A percentile compares a stretch with the other conserved stretches of the same genome.
Conservation (phyloP, 1,140 invertebrate genomes). For the fruit fly (Drosophila melanogaster) region DNA sequence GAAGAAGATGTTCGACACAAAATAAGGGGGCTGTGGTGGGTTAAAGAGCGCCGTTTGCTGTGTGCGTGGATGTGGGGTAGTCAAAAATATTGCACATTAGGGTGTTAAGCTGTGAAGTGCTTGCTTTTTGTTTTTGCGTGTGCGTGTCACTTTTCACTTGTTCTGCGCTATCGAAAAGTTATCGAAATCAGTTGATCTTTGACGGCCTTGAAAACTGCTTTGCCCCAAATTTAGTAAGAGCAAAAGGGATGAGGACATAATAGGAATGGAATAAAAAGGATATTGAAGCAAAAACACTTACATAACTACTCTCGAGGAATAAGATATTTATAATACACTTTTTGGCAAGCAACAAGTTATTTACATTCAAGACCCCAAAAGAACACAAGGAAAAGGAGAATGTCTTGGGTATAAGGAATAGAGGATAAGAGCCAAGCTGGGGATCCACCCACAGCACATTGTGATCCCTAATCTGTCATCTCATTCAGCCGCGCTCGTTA, state of each 20-base stretch:
- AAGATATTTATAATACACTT: background rate
- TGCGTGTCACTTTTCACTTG: constrained; percentile 13
- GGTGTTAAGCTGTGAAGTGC: constrained; percentile 84
- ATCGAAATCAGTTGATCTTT: constrained; percentile 49
- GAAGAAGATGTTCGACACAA: constrained; percentile 49
- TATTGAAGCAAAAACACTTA: background rate
- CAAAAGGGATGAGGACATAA: background rate
- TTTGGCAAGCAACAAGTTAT: constrained; percentile 2
- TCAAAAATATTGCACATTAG: constrained; percentile 81
- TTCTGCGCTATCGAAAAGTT: constrained; percentile 35
- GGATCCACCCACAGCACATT: constrained; percentile 18
- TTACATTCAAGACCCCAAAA: background rate
- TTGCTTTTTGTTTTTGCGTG: constrained; percentile 38
- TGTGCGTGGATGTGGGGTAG: constrained; percentile 24
- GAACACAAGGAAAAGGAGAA: background rate
- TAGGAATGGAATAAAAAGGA: background rate
- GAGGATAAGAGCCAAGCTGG: background rate
- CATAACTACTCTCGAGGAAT: background rate
- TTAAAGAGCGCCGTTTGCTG: constrained; percentile 18
- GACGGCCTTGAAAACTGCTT: constrained; percentile 27
- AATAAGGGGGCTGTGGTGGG: constrained; percentile 16
- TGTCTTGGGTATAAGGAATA: background rate
- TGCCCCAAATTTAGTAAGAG: constrained; percentile 10
- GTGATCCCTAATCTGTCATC: constrained; percentile 34
- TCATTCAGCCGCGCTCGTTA: constrained; percentile 16